Percentiles rank a stretch among this genome's conserved stretches.
Conservation (phyloP, 2,797 vertebrate species). For the Momotus momota region DNA sequence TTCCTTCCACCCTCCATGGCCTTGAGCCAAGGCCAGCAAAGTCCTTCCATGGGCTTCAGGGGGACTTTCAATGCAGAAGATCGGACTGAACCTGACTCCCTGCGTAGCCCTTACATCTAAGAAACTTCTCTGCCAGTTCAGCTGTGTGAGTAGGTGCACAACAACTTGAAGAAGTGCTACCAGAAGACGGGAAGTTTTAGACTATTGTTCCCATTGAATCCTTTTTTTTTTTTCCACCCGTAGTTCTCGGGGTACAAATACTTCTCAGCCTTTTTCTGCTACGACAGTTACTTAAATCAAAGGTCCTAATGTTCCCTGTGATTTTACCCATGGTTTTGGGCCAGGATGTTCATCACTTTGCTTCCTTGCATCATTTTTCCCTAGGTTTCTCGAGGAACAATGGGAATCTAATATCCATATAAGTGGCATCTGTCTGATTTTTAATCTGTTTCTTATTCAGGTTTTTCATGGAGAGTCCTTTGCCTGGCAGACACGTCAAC, state of each 20-base stretch:
- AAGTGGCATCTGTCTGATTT: neutral
- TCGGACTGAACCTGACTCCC: neutral
- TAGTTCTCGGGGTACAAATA: neutral
- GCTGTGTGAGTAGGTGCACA: accelerated
- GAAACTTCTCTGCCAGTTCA: accelerated
- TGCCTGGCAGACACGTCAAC: neutral
- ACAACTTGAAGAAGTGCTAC: neutral
- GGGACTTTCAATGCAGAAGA: neutral
- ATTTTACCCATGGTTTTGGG: neutral
- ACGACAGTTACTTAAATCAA: neutral
- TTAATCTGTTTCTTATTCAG: neutral
- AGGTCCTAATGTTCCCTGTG: neutral
- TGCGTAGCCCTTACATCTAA: accelerated
- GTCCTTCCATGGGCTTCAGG: neutral
- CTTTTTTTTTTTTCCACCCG: neutral
- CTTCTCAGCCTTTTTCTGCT: neutral
- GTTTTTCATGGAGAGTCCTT: neutral
- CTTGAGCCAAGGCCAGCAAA: neutral
- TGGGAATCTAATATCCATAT: neutral
- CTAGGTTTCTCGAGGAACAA: neutral
- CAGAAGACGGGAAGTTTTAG: neutral
- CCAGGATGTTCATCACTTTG: neutral
- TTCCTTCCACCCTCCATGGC: neutral
- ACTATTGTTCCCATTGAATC: neutral
- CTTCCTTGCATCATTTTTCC: neutral